A percentile compares a stretch with the other conserved stretches of the same genome.
Conservation (phyloP, 2,797 vertebrate species). For the Eremophila alpestris region DNA sequence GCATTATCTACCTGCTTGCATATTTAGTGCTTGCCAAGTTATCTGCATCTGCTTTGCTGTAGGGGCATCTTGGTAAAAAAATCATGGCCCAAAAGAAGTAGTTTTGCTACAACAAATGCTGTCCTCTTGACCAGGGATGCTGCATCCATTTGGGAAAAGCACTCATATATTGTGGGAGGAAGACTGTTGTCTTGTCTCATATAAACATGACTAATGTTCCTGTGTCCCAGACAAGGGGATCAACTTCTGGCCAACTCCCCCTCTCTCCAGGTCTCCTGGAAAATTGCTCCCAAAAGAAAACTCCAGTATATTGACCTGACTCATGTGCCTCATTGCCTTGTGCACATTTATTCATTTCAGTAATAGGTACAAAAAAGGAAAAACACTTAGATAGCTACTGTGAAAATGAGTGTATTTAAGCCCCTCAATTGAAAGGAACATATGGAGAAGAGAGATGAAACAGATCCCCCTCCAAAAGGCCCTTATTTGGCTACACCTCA, state of each 20-base stretch:
- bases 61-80: neutral
- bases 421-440: conserved; percentile 34
- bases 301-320: neutral
- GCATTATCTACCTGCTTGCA: neutral
- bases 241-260: neutral
- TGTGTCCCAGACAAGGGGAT: neutral
- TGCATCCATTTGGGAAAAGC: neutral
- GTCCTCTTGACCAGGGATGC: neutral
- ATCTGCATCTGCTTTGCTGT: neutral
- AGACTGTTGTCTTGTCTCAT: neutral
- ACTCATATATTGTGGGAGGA: neutral
- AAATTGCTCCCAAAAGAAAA: neutral
- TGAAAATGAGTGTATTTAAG: conserved; percentile 48
- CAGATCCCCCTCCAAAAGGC: conserved; percentile 29
- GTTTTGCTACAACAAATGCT: neutral
- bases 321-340: neutral
- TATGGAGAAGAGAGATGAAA: conserved; percentile 55
- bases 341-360: conserved; percentile 27
- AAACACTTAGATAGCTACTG: conserved; percentile 32
- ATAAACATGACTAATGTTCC: neutral
- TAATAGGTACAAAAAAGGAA: neutral
- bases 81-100: neutral
- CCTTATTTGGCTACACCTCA: conserved; percentile 57
- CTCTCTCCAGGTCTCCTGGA: neutral
- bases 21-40: neutral